Percentiles rank a stretch among this genome's conserved stretches.
Evolutionary conservation across 2,797 vertebrate genomes (phyloP).

Genomic region (Epinephelus awoara): DNA sequence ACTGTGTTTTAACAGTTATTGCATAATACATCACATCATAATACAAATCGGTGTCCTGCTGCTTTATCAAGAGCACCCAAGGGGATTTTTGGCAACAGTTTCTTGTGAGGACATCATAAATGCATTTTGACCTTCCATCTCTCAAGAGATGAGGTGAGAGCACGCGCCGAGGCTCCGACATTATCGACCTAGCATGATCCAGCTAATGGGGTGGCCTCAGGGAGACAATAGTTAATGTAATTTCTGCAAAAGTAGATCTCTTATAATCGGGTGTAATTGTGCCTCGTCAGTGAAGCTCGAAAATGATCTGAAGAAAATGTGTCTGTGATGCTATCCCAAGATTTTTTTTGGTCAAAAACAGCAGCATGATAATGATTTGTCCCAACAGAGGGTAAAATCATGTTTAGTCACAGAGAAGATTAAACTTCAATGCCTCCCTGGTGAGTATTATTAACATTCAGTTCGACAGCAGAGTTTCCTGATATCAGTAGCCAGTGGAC

Average conservation of each 20-base stretch:
- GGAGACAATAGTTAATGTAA: background rate
- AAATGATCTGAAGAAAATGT: background rate
- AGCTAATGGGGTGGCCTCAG: background rate
- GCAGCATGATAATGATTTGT: slow-evolving; percentile 5
- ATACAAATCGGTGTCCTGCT: background rate
- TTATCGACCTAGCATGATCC: background rate
- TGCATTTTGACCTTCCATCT: background rate
- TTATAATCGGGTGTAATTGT: background rate
- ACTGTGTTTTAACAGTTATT: background rate
- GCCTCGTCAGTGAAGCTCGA: background rate
- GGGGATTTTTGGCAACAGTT: background rate
- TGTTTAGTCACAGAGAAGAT: slow-evolving; percentile 25
- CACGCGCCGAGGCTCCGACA: background rate
- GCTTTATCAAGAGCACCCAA: background rate
- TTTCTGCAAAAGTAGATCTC: background rate
- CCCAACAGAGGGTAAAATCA: background rate
- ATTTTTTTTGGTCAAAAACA: background rate
- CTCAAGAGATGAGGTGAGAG: background rate
- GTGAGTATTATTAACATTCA: background rate
- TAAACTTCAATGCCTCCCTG: slow-evolving; percentile 11
- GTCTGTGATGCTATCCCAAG: no score
- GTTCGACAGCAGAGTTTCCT: background rate
- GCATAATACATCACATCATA: background rate
- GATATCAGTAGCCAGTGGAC: background rate
- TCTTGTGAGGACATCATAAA: background rate